phyloP scores from a whole-genome alignment of 2,888 invertebrate species.

The Ashinkailepas kermadecensis region DNA sequence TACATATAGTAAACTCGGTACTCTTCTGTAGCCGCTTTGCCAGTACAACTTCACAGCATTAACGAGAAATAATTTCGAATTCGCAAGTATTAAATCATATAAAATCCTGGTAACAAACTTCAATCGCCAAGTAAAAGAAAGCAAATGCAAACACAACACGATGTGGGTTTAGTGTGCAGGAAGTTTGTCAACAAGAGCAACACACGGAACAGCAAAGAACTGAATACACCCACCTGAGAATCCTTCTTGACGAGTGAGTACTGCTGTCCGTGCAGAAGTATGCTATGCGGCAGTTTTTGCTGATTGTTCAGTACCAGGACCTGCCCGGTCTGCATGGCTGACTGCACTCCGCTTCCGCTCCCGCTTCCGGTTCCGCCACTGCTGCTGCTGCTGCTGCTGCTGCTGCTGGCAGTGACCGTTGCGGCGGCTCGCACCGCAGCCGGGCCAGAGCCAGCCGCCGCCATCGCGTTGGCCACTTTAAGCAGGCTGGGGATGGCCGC shows the following conservation, averaged over 20 bases:
- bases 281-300: slow-evolving; percentile 23
- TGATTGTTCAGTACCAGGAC: slow-evolving; percentile 22
- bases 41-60: too few species aligned
- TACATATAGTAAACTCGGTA: too few species aligned
- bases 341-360: neutral
- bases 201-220: too few species aligned
- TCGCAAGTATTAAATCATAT: too few species aligned
- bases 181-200: too few species aligned
- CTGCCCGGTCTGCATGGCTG: slow-evolving; percentile 20
- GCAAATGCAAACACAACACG: too few species aligned
- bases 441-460: neutral
- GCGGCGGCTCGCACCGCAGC: neutral
- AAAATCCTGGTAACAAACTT: too few species aligned
- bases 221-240: neutral
- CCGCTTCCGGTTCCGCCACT: neutral
- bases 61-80: too few species aligned
- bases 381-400: neutral
- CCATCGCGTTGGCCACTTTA: neutral
- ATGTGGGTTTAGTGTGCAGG: too few species aligned
- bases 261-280: slow-evolving; percentile 20
- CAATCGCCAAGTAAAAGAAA: too few species aligned
- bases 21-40: too few species aligned
- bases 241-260: slow-evolving; percentile 17
- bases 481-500: slow-evolving; percentile 14
- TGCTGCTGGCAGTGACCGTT: neutral